Evolutionary conservation across 1,140 invertebrate genomes (phyloP), one percentile per base, ranked within the genome.

Genomic region (Temnothorax nylanderi): DNA sequence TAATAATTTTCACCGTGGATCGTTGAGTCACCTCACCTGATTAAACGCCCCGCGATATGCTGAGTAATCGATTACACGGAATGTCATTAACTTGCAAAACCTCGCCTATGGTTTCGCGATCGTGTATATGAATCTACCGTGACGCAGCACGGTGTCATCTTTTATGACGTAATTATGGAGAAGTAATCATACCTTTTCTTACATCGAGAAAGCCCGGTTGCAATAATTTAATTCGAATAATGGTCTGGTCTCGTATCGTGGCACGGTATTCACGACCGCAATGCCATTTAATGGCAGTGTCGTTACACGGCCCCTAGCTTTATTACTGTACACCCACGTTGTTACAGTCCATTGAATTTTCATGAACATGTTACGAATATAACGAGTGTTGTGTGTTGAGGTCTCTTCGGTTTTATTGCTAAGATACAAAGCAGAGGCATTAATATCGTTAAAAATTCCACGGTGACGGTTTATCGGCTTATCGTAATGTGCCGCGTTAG

Each of bases 1-100:
- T 78, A 78, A 78, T 78, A 49, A 74, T 75, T 74, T 64, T 67
- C 60, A 85, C 16, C 34, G 34, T n/a, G 47, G 47, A 78, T 76
- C 69, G 64, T 62, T n/a, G 86, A 75, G 51, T 76, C 49, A 60
- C 21, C 44, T 54, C 47, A 72, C 72, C 32, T 84, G 77, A 88
- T 72, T 77, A 47, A 87, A 76, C 54, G 62, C 4, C 4, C 11
- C 76, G 47, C 77, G 49, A 56, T 37, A 62, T 26, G 76, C 58
- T 49, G 49, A 81, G 49, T 44, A 44, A 85, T 86, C 87, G 67
- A 89, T 89, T 89, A 89, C 56, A 13, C 84, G 54, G 76, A 77
- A 71, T 67, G 65, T 87, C 49, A 60, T 37, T 49, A 71, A 76
- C 69, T 86, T 72, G 72, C 51, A 60, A 64, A 81, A 75, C 65